Conservation (phyloP, 2,797 vertebrate genomes). For the Schizothorax lantsangensis region DNA sequence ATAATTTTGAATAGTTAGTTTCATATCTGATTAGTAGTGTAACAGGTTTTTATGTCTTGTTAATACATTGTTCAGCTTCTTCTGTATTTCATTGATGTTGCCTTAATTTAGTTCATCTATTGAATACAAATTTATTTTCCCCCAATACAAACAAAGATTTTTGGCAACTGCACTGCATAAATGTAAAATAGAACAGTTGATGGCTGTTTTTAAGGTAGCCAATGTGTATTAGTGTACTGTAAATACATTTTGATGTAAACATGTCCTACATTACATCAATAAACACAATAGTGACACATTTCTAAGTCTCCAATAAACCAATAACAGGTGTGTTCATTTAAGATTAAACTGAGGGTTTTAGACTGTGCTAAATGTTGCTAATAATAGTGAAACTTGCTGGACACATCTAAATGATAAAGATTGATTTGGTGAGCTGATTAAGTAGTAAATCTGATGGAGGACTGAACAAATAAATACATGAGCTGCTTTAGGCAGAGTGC, state of each 20-base stretch:
- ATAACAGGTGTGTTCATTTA: not conserved
- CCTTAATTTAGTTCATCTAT: constrained; percentile 8
- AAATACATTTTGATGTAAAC: constrained; percentile 43
- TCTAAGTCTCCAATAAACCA: not conserved
- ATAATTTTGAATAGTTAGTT: not conserved
- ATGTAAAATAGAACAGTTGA: constrained; percentile 42
- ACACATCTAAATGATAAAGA: not conserved
- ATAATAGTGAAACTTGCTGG: not conserved
- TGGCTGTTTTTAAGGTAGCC: constrained; percentile 31
- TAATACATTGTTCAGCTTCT: not conserved
- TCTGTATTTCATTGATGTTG: constrained; percentile 20
- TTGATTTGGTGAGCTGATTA: not conserved
- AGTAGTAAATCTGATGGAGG: not conserved
- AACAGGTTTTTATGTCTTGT: constrained; percentile 18
- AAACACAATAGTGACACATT: constrained; percentile 36
- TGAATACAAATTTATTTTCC: not conserved
- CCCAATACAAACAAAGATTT: not conserved
- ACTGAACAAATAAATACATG: not conserved
- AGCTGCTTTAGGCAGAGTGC: no score
- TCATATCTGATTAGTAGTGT: constrained; percentile 5
- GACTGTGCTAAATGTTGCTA: not conserved
- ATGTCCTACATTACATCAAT: constrained; percentile 45
- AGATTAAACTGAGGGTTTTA: not conserved
- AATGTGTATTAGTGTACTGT: constrained; percentile 48
- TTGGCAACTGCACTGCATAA: constrained; percentile 40